These are phyloP conservation scores for Perccottus glenii DNA, from an alignment of 2,113 vertebrate species.

Conservation along the genomic window DNA sequence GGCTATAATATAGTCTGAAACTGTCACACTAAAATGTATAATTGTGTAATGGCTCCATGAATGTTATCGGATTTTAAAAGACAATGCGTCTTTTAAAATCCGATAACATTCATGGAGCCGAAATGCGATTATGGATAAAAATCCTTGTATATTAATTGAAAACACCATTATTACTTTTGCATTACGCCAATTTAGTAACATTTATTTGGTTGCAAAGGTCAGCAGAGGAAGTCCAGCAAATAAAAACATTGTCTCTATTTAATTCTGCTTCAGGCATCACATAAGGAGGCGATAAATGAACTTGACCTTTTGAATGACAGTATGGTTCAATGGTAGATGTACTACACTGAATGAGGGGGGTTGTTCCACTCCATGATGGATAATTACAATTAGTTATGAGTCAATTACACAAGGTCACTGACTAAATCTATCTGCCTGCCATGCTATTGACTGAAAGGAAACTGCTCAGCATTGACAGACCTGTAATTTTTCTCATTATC, in stretches of 20 bases:
- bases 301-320: slow-evolving; percentile 24
- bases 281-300: background rate
- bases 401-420: slow-evolving; percentile 75
- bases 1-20: background rate
- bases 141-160: slow-evolving; percentile 22
- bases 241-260: background rate
- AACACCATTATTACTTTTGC: slow-evolving; percentile 41
- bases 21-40: no score
- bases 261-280: background rate
- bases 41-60: no score
- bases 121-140: background rate
- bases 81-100: no score
- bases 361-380: slow-evolving; percentile 62
- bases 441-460: slow-evolving; percentile 31
- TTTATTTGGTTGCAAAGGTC: slow-evolving; percentile 43
- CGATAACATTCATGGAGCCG: no score
- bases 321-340: slow-evolving; percentile 21
- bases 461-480: slow-evolving; percentile 18
- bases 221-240: background rate
- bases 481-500: slow-evolving; percentile 17
- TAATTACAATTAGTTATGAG: slow-evolving; percentile 75
- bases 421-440: slow-evolving; percentile 69
- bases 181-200: slow-evolving; percentile 32
- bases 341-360: slow-evolving; percentile 62
- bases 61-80: no score